Evolutionary conservation across 2,797 vertebrate species (phyloP), one percentile per base, ranked within the genome.

Genomic region (Microctenopoma stevenorrisi): DNA sequence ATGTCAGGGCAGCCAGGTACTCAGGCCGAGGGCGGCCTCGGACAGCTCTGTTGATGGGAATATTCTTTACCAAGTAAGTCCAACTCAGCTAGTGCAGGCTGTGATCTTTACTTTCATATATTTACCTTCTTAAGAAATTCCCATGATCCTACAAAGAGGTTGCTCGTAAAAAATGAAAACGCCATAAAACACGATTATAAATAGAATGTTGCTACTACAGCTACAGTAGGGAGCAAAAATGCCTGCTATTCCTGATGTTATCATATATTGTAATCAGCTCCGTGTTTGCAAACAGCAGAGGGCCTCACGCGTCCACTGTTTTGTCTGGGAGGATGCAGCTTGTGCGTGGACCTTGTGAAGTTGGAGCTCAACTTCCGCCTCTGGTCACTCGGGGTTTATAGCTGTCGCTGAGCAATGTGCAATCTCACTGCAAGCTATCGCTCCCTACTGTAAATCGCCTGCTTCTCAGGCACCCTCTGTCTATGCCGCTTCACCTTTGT

Each of bases 341-440:
- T 87, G 83, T 46, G 9, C 65, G 0, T 25, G 60, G 76, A 72
- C 78, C 76, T 78, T 74, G 76, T 83, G 83, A 84, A 85, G 82
- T 71, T 58, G 63, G 22, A 91, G 84, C 92, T 91, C 89, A 54
- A 77, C 84, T 92, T 93, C 91, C 90, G 91, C 86, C 75, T 83
- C 78, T 78, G 79, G 85, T 93, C 90, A 83, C 90, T 84, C 64
- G 4, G 88, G 90, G 85, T 93, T 93, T 92, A 93, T 91, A 82
- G 84, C 75, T 61, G 44, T 75, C 84, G 76, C 74, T 91, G 79
- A 83, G 87, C 79, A 77, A 91, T 89, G 92, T 83, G 60, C 64
- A 74, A 74, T 86, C 66, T 69, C 62, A 64, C 71, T 62, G 50
- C 4, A 12, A 71, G 66, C 61, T 57, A 52, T 67, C 58, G 64